Base-by-base conservation (phyloP, 2,888 invertebrate species). In the Diogma glabrata region DNA sequence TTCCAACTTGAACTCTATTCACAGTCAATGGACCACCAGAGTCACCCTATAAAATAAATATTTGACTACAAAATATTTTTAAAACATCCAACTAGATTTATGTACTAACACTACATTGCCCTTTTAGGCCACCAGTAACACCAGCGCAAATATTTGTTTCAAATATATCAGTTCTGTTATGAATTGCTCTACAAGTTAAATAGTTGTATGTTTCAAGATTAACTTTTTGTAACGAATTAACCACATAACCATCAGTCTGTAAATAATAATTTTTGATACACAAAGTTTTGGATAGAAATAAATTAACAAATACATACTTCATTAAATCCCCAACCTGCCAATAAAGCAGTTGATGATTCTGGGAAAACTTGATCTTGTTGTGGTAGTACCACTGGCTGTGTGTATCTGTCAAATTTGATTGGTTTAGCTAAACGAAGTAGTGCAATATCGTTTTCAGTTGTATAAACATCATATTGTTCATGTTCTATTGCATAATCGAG, bases 81-180 rank as follows among this genome's bases (percentile, higher is more conserved):
- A n/a, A n/a, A n/a, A n/a, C n/a, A n/a, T n/a, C n/a, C n/a, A n/a
- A n/a, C n/a, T n/a, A n/a, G n/a, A n/a, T n/a, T n/a, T n/a, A n/a
- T n/a, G n/a, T n/a, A n/a, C n/a, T n/a, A n/a, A n/a, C 52, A 36
- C 53, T 60, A 54, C 65, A 64, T 53, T 63, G 62, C 19, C 64
- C 64, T 54, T 59, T 61, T 10, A 62, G 63, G 12, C 63, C 64
- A 36, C 56, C 58, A 3, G 55, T 53, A 16, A 59, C 52, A 5
- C 63, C 63, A 20, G 61, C 63, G 52, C 65, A 65, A 36, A 64
- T 52, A 51, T 64, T 60, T 24, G 55, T 56, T 1, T 36, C 22
- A 26, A 56, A 53, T 30, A 58, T 54, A n/a, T n/a, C n/a, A 20
- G 51, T 52, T 3, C 45, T 40, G 36, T 56, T 52, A 24, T 58